These are phyloP conservation scores for Saiga tatarica DNA, from an alignment of 2,113 vertebrate species.

Conservation along the genomic window DNA sequence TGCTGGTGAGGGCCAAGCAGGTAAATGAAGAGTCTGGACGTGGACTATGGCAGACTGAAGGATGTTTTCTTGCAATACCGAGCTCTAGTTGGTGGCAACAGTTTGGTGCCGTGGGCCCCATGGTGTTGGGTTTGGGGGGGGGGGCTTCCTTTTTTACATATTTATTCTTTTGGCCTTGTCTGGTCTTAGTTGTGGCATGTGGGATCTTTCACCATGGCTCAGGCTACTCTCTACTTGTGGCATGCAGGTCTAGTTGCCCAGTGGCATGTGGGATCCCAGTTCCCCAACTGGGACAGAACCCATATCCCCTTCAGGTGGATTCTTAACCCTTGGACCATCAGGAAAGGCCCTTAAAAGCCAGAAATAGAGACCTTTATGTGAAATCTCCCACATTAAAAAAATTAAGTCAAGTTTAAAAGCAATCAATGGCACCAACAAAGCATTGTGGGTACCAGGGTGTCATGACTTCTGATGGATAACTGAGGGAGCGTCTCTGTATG, in stretches of 20 bases:
- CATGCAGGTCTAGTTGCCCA: accelerated
- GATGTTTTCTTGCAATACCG: accelerated
- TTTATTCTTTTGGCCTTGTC: neutral
- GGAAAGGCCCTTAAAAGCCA: neutral
- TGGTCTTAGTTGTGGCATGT: neutral
- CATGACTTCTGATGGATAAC: neutral
- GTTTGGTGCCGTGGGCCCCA: neutral
- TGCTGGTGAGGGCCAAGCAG: too few species aligned
- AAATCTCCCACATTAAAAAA: neutral
- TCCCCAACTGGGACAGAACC: neutral
- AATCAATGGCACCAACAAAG: neutral
- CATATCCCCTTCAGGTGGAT: neutral
- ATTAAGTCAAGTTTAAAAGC: neutral
- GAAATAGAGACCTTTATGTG: neutral
- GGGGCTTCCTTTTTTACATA: neutral
- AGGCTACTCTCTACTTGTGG: neutral
- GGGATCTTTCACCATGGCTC: neutral
- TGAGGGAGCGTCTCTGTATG: neutral
- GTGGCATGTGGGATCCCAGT: neutral
- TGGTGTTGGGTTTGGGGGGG: too few species aligned
- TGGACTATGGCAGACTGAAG: neutral
- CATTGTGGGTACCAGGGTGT: neutral
- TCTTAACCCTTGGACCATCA: neutral
- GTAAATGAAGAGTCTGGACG: neutral
- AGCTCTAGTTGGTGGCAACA: neutral